phyloP scores from a whole-genome alignment of 2,797 vertebrate genomes.

The Phrynocephalus forsythii region DNA sequence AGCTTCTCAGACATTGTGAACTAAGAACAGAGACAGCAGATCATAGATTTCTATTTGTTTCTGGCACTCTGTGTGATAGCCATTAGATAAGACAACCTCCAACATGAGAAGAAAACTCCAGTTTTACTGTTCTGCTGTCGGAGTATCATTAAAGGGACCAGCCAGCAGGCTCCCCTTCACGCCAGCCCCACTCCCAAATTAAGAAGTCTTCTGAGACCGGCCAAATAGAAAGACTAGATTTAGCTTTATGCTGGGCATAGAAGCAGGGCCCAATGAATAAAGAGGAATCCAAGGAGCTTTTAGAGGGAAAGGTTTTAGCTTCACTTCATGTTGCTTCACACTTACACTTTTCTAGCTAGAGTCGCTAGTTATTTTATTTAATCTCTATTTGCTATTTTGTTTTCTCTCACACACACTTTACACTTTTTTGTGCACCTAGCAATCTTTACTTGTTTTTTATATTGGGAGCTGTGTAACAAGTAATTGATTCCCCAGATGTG shows the following conservation, averaged over 20 bases:
- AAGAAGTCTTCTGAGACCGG: neutral
- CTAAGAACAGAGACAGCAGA: neutral
- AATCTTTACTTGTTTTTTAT: too few relatives aligned
- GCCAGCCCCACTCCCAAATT: too few relatives aligned
- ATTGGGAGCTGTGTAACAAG: too few relatives aligned
- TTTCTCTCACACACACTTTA: too few relatives aligned
- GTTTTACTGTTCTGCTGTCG: neutral
- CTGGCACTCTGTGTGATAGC: neutral
- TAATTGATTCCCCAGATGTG: too few relatives aligned
- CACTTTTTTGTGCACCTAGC: too few relatives aligned
- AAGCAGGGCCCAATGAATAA: neutral
- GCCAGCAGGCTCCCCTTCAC: neutral
- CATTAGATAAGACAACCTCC: neutral
- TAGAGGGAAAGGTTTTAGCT: neutral
- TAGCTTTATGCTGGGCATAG: neutral
- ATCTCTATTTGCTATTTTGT: too few relatives aligned
- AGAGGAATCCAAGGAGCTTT: neutral
- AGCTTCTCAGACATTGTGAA: neutral
- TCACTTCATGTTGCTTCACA: neutral
- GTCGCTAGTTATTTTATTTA: too few relatives aligned
- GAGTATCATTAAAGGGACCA: neutral
- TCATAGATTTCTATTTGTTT: neutral
- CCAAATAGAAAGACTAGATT: neutral
- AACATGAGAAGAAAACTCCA: neutral
- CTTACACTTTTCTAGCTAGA: neutral